These are phyloP conservation scores for Spisula subtruncata DNA, from an alignment of 2,888 invertebrate genomes.

Conservation along the genomic window DNA sequence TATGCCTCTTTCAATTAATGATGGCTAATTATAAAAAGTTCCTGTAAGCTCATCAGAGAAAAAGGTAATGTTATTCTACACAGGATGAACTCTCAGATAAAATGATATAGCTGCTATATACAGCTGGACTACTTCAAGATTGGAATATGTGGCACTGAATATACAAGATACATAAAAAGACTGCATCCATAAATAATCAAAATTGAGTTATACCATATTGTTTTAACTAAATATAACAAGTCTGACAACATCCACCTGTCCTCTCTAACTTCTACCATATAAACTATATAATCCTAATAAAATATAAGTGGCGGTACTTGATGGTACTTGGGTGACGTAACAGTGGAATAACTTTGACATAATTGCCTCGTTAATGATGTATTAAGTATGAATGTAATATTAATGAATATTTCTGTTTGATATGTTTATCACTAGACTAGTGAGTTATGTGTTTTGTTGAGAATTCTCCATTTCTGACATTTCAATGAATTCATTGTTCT, in stretches of 20 bases:
- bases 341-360: background rate
- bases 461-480: background rate
- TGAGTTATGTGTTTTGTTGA: background rate
- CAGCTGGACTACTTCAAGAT: slow-evolving; percentile 11
- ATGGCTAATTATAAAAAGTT: too few relatives aligned
- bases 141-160: background rate
- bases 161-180: slow-evolving; percentile 13
- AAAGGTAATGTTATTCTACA: background rate
- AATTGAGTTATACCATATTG: background rate
- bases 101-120: background rate
- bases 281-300: slow-evolving; percentile 15
- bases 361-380: background rate
- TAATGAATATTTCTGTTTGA: slow-evolving; percentile 7
- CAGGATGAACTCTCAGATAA: background rate
- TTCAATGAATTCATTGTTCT: background rate
- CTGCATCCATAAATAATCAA: background rate
- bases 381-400: slow-evolving; percentile 17
- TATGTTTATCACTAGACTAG: background rate
- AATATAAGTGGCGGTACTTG: background rate
- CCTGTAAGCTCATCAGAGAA: too few relatives aligned
- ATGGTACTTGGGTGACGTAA: background rate
- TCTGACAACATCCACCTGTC: background rate
- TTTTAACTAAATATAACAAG: background rate
- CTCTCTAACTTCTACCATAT: background rate
- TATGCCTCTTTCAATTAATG: too few relatives aligned